Percentiles rank a stretch among this genome's conserved stretches.
Evolutionary conservation across 2,113 vertebrate genomes (phyloP).

Genomic region (Salvelinus namaycush): DNA sequence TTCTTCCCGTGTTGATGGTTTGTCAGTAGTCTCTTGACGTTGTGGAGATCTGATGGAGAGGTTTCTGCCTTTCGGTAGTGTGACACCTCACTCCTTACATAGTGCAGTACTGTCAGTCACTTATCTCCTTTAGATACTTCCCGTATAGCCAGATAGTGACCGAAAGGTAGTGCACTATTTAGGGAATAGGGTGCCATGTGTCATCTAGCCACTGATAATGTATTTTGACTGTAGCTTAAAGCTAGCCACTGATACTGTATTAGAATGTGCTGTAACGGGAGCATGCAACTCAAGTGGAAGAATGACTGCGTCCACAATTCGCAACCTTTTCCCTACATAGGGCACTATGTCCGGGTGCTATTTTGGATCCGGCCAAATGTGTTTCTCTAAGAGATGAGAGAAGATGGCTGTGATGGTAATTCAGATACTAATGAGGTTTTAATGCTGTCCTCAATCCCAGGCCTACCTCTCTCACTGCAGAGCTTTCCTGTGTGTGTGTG

Average conservation of each 20-base stretch:
- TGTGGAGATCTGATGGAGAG: constrained; percentile 7
- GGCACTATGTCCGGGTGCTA: too few species aligned
- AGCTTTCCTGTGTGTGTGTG: constrained; percentile 35
- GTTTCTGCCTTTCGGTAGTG: constrained; percentile 15
- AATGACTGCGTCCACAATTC: constrained; percentile 4
- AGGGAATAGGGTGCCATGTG: background rate
- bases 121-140: too few species aligned
- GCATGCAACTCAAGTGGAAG: constrained; percentile 71
- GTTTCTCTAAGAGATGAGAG: background rate
- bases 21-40: constrained; percentile 4
- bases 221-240: background rate
- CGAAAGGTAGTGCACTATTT: too few species aligned
- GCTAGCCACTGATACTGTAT: background rate
- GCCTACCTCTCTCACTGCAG: constrained; percentile 15
- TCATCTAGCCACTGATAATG: constrained; percentile 1
- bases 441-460: constrained; percentile 41
- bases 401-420: constrained; percentile 11
- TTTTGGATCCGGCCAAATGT: background rate
- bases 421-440: constrained; percentile 46
- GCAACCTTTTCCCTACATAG: background rate
- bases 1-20: background rate
- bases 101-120: background rate
- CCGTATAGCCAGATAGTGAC: too few species aligned
- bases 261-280: constrained; percentile 36
- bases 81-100: constrained; percentile 9